phyloP scores from a whole-genome alignment of 2,888 invertebrate genomes.

The Cecidostiba fungosa region DNA sequence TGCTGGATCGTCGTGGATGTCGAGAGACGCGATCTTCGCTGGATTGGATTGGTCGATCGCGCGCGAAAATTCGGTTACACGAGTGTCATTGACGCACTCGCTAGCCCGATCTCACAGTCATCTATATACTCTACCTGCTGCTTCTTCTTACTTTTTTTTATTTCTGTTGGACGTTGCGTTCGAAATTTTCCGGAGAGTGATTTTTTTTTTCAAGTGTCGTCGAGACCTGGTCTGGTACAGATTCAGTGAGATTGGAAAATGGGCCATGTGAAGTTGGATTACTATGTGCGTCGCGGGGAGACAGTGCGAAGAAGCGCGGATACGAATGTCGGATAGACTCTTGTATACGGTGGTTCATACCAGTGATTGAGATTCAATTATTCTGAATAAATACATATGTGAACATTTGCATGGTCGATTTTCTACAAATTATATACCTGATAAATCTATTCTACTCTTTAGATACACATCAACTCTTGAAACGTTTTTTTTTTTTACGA shows the following conservation, averaged over 20 bases:
- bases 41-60: not conserved
- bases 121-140: constrained; percentile 2
- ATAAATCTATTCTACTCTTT: not conserved
- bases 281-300: not conserved
- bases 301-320: not conserved
- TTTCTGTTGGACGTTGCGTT: not conserved
- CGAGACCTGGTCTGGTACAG: constrained; percentile 7
- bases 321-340: not conserved
- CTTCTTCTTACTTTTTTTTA: constrained; percentile 5
- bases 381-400: not conserved
- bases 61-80: not conserved
- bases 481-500: not conserved
- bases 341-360: not conserved
- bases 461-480: not conserved
- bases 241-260: constrained; percentile 14
- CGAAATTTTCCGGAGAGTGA: not conserved
- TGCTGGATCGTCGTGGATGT: not conserved
- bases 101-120: constrained; percentile 51
- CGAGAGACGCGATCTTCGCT: not conserved
- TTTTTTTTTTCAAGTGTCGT: constrained; percentile 1
- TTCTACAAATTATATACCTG: not conserved
- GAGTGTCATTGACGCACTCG: constrained; percentile 23
- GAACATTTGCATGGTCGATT: not conserved
- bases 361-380: constrained; percentile 19
- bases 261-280: constrained; percentile 1